phyloP scores from a whole-genome alignment of 1,140 invertebrate genomes.

The Pinna nobilis region DNA sequence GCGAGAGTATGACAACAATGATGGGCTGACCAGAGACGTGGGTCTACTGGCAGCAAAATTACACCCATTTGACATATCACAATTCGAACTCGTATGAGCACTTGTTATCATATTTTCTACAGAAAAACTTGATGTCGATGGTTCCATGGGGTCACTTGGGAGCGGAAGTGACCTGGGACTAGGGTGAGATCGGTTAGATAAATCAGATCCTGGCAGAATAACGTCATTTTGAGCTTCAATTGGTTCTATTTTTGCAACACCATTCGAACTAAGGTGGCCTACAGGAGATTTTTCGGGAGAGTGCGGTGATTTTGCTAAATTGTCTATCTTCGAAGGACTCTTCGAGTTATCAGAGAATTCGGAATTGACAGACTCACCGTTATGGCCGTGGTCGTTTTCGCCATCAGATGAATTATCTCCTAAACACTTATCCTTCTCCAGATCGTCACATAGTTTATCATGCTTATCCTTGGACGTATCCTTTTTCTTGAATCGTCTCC shows the following conservation, averaged over 20 bases:
- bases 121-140: conserved; percentile 62
- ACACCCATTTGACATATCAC: conserved; percentile 53
- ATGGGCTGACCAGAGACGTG: conserved; percentile 57
- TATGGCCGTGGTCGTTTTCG: conserved; percentile 27
- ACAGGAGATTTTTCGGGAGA: neutral
- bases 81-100: conserved; percentile 44
- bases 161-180: conserved; percentile 56
- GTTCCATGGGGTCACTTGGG: conserved; percentile 52
- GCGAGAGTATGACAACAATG: conserved; percentile 58
- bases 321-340: conserved; percentile 35
- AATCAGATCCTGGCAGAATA: conserved; percentile 42
- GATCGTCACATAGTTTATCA: conserved; percentile 16
- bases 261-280: conserved; percentile 19
- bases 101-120: conserved; percentile 70
- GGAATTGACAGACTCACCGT: conserved; percentile 31
- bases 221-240: conserved; percentile 51
- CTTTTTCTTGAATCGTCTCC: conserved; percentile 96
- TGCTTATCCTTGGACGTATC: conserved; percentile 76
- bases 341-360: conserved; percentile 41
- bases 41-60: conserved; percentile 54
- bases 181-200: conserved; percentile 24
- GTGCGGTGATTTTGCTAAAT: conserved; percentile 15
- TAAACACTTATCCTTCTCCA: conserved; percentile 9
- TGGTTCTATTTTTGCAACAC: conserved; percentile 56
- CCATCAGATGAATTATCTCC: conserved; percentile 24